These are phyloP conservation scores for Anticlea derivata DNA, from an alignment of 2,888 invertebrate genomes.

Conservation along the genomic window DNA sequence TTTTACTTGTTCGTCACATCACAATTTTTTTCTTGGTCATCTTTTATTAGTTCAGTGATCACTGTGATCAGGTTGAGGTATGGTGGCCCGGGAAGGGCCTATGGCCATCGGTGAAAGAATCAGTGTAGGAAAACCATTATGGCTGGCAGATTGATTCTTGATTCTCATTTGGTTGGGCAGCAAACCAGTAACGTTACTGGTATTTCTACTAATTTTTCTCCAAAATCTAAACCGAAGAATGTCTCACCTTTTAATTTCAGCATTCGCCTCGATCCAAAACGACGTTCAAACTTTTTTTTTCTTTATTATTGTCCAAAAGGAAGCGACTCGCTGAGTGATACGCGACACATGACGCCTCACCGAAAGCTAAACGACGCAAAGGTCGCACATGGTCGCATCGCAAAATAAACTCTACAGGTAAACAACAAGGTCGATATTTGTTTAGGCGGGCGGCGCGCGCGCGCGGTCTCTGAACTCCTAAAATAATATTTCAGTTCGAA, in stretches of 20 bases:
- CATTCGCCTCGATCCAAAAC: conserved; percentile 45
- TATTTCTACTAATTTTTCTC: background rate
- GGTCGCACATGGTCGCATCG: conserved; percentile 39
- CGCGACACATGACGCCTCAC: conserved; percentile 74
- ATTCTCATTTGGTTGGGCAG: no score
- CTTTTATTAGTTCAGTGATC: no score
- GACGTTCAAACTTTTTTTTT: conserved; percentile 52
- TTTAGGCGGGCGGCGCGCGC: conserved; percentile 40
- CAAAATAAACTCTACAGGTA: conserved; percentile 60
- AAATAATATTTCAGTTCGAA: conserved; percentile 81
- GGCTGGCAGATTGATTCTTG: no score
- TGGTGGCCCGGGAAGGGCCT: no score
- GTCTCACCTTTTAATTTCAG: conserved; percentile 56
- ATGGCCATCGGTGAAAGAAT: no score
- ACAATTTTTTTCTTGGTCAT: no score
- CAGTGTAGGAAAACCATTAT: no score
- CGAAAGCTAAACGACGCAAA: conserved; percentile 57
- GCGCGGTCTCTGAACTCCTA: conserved; percentile 78
- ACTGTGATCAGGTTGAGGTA: no score
- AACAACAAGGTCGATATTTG: conserved; percentile 55
- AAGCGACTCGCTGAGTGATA: conserved; percentile 79
- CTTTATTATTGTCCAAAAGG: conserved; percentile 78
- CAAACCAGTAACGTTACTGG: no score
- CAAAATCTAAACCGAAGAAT: conserved; percentile 27
- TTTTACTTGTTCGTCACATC: no score